Evolutionary conservation across 2,113 vertebrate species (phyloP).

Genomic region (Malurus cyaneus): DNA sequence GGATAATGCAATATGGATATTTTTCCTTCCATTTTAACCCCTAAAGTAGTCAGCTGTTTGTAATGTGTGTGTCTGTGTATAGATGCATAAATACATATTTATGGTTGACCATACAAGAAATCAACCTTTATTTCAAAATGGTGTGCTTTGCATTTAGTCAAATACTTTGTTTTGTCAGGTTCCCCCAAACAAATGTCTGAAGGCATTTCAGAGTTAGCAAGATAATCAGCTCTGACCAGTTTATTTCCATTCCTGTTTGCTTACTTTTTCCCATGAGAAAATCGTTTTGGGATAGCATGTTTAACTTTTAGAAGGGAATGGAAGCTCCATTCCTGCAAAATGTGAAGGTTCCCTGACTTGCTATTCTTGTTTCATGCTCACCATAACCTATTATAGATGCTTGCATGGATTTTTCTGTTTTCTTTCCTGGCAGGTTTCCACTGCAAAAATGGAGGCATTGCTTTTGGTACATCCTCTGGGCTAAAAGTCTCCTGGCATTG

Average conservation of each 20-base stretch:
- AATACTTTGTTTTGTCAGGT: not conserved
- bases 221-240: not conserved
- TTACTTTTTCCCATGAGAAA: conserved; percentile 47
- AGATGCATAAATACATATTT: not conserved
- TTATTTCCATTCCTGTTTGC: not conserved
- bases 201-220: not conserved
- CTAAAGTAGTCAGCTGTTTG: not conserved
- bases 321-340: not conserved
- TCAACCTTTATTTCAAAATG: not conserved
- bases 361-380: not conserved
- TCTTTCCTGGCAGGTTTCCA: not conserved
- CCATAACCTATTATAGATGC: not conserved
- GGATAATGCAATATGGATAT: not conserved
- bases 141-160: not conserved
- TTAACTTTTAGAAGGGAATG: not conserved
- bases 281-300: not conserved
- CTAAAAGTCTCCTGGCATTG: conserved; percentile 71
- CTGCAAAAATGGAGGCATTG: conserved; percentile 42
- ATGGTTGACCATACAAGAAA: not conserved
- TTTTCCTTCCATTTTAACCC: not conserved
- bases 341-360: not conserved
- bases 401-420: not conserved
- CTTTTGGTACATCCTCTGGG: conserved; percentile 76
- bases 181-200: not conserved
- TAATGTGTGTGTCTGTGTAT: not conserved